A percentile compares a stretch with the other conserved stretches of the same genome.
These are phyloP conservation scores for Vireo griseus DNA, from an alignment of 2,797 vertebrate genomes.

Conservation along the genomic window DNA sequence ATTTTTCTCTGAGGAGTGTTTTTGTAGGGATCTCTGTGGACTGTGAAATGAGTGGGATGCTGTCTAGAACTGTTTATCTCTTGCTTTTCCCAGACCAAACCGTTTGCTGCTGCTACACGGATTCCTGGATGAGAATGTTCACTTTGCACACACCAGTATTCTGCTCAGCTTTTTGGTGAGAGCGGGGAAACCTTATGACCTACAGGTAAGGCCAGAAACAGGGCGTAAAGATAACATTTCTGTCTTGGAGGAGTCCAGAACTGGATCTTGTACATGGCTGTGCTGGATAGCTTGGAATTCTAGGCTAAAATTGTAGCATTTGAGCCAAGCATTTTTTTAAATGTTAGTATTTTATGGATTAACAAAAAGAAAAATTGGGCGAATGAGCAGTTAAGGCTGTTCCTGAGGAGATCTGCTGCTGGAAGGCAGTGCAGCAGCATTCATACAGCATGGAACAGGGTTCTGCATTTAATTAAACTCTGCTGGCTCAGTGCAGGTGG, in stretches of 20 bases:
- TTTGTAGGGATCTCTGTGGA: neutral
- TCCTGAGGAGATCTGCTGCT: neutral
- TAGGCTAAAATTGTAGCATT: neutral
- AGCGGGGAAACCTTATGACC: constrained; percentile 81
- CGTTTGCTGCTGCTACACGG: constrained; percentile 81
- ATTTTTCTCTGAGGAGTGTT: neutral
- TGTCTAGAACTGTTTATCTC: neutral
- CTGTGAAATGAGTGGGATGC: neutral
- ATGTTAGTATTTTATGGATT: neutral
- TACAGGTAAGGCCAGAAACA: constrained; percentile 73
- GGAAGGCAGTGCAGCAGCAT: neutral
- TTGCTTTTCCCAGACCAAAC: constrained; percentile 74
- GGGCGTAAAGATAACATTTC: neutral
- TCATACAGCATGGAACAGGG: neutral
- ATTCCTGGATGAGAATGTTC: constrained; percentile 83
- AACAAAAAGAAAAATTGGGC: neutral
- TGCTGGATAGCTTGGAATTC: neutral
- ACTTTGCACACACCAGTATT: constrained; percentile 84
- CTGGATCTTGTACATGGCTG: neutral
- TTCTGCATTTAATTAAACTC: neutral
- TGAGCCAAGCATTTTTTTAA: neutral
- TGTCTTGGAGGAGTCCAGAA: neutral
- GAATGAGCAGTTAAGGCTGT: neutral
- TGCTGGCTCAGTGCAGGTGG: neutral
- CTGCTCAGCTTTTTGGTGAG: constrained; percentile 83